These are phyloP conservation scores for Achatina immaculata DNA, from an alignment of 1,140 invertebrate genomes.

Conservation along the genomic window DNA sequence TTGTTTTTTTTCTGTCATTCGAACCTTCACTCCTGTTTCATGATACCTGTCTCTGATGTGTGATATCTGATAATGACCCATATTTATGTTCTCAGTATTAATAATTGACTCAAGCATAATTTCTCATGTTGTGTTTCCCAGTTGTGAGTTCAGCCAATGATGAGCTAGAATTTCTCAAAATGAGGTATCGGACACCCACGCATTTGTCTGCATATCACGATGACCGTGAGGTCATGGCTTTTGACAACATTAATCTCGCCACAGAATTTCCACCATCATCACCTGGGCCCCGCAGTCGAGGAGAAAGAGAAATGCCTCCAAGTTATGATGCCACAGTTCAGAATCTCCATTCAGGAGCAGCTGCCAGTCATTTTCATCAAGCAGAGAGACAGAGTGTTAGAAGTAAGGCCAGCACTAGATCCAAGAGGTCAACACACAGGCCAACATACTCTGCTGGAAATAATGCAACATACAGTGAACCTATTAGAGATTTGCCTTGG, in stretches of 20 bases:
- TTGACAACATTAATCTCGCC: slow-evolving; percentile 45
- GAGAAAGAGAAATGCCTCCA: slow-evolving; percentile 57
- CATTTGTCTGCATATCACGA: slow-evolving; percentile 41
- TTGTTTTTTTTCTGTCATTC: too few species aligned
- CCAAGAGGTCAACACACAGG: slow-evolving; percentile 48
- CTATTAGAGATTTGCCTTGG: slow-evolving; percentile 58
- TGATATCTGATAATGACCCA: too few species aligned
- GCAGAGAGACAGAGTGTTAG: slow-evolving; percentile 62
- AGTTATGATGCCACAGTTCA: slow-evolving; percentile 65
- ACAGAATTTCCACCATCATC: slow-evolving; percentile 23
- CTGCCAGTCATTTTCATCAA: slow-evolving; percentile 52
- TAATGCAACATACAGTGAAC: slow-evolving; percentile 43
- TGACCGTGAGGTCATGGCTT: slow-evolving; percentile 47
- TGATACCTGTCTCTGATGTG: too few species aligned
- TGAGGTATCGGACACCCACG: slow-evolving; percentile 61
- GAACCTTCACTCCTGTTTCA: too few species aligned
- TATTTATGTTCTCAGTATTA: too few species aligned
- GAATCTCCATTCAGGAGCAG: slow-evolving; percentile 46
- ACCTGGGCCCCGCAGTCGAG: slow-evolving; percentile 31
- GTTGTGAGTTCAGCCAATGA: slow-evolving; percentile 64
- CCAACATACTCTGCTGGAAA: slow-evolving; percentile 40
- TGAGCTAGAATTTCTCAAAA: slow-evolving; percentile 70
- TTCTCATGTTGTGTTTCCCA: too few species aligned
- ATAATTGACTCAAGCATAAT: not conserved
- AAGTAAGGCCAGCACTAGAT: slow-evolving; percentile 57